phyloP scores from a whole-genome alignment of 2,113 vertebrate species.

The Hassar affinis region DNA sequence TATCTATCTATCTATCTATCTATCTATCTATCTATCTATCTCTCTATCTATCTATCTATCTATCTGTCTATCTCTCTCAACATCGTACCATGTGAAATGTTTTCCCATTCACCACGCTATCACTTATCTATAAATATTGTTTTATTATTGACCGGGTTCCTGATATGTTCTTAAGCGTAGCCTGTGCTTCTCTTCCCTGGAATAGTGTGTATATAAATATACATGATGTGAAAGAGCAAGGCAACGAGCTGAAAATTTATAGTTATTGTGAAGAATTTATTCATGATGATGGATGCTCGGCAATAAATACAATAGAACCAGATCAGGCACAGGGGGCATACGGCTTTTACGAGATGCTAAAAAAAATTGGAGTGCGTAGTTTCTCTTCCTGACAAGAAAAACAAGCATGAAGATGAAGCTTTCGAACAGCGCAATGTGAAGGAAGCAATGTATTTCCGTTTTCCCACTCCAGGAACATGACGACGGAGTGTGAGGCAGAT shows the following conservation, averaged over 20 bases:
- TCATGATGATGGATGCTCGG: neutral
- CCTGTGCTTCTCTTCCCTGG: neutral
- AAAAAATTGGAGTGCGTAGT: neutral
- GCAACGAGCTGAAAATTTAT: neutral
- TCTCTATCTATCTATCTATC: no score
- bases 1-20: no score
- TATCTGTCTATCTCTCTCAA: no score
- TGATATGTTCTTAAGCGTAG: neutral
- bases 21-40: no score
- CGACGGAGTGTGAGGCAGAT: slow-evolving; percentile 57
- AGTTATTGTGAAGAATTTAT: slow-evolving; percentile 4
- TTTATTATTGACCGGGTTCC: neutral
- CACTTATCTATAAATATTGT: no score
- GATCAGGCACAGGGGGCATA: neutral
- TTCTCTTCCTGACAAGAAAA: slow-evolving; percentile 3
- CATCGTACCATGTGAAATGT: neutral
- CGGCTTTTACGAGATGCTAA: neutral
- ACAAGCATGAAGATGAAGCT: neutral
- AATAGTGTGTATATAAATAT: slow-evolving; percentile 4
- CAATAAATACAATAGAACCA: slow-evolving; percentile 9
- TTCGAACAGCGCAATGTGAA: neutral
- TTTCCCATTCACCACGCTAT: neutral
- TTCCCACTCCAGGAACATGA: slow-evolving; percentile 48
- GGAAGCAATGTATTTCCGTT: neutral
- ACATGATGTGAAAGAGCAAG: neutral